Evolutionary conservation across 2,113 vertebrate genomes (phyloP).

Genomic region (Diphyllodes magnificus): DNA sequence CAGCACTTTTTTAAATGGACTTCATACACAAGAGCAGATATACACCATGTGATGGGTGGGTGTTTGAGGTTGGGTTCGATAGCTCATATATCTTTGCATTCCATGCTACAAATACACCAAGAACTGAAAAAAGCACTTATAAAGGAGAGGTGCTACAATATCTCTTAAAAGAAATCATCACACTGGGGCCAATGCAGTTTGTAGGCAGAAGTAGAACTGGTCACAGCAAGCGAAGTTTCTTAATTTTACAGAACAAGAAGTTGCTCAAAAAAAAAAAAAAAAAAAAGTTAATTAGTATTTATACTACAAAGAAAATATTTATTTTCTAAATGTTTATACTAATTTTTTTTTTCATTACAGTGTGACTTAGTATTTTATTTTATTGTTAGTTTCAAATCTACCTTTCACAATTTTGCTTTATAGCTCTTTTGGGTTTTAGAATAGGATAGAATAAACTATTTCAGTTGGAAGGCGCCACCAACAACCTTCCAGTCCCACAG

Average conservation of each 20-base stretch:
- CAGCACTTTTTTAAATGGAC: not conserved
- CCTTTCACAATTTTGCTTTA: not conserved
- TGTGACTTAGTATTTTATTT: not conserved
- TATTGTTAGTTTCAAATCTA: not conserved
- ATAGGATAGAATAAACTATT: not conserved
- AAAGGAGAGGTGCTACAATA: not conserved
- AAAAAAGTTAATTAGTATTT: not conserved
- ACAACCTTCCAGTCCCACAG: not conserved
- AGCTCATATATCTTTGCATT: not conserved
- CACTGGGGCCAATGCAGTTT: not conserved
- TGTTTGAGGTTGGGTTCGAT: not conserved
- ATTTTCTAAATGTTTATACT: not conserved
- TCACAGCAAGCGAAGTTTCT: not conserved
- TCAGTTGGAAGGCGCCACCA: not conserved
- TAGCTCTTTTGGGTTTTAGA: not conserved
- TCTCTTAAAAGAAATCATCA: not conserved
- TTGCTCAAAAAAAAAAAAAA: not conserved
- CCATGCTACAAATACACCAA: not conserved
- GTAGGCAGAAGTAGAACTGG: not conserved
- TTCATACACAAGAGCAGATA: not conserved
- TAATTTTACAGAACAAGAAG: not conserved
- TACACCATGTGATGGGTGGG: not conserved
- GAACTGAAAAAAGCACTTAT: not conserved
- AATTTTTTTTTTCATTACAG: not conserved
- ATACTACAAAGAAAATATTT: not conserved